These are phyloP conservation scores for Avahi laniger DNA, from an alignment of 2,797 vertebrate species.

Conservation along the genomic window DNA sequence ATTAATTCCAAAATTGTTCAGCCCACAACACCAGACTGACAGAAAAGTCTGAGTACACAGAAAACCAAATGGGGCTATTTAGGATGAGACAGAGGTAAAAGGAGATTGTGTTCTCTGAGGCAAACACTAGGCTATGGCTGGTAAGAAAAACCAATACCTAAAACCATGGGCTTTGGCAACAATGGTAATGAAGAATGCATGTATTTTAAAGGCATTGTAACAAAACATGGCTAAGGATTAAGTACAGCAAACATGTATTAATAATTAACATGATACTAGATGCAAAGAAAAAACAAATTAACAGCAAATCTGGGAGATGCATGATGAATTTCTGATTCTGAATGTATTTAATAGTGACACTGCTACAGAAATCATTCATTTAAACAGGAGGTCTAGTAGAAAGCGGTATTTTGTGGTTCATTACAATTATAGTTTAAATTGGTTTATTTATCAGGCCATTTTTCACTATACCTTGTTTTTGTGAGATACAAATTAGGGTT, in stretches of 20 bases:
- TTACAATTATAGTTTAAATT: constrained; percentile 30
- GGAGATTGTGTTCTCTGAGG: constrained; percentile 45
- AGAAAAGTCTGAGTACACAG: constrained; percentile 26
- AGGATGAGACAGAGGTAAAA: constrained; percentile 6
- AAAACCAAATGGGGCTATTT: constrained; percentile 48
- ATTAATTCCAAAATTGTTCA: constrained; percentile 41
- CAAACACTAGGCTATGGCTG: not conserved
- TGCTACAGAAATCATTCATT: not conserved
- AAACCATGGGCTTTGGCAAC: not conserved
- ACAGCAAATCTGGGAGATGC: not conserved
- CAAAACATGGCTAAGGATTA: not conserved
- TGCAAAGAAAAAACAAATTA: not conserved
- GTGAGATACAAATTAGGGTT: not conserved
- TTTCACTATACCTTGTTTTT: constrained; percentile 11
- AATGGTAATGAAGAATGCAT: not conserved
- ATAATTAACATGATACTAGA: not conserved
- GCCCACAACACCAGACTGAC: not conserved
- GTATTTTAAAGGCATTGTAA: not conserved
- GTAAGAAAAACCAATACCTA: not conserved
- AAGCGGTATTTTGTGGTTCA: not conserved
- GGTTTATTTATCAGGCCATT: constrained; percentile 2
- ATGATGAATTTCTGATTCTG: not conserved
- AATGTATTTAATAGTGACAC: not conserved
- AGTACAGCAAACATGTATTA: not conserved
- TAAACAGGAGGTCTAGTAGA: constrained; percentile 17